Percentiles rank a stretch among this genome's conserved stretches.
phyloP scores from a whole-genome alignment of 2,888 invertebrate genomes.

The Drosophila phalerata region DNA sequence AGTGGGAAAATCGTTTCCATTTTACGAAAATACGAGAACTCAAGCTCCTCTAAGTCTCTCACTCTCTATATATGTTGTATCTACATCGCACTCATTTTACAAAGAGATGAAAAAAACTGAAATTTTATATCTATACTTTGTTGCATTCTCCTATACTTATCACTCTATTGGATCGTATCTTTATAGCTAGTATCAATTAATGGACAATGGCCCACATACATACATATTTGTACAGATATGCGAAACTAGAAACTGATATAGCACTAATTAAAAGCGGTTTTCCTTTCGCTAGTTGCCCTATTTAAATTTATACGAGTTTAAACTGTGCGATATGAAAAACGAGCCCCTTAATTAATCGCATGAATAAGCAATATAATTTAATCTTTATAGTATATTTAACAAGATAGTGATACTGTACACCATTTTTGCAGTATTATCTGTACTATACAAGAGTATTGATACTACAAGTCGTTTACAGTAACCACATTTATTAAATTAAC shows the following conservation, averaged over 20 bases:
- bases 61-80: not conserved
- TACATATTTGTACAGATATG: constrained; percentile 3
- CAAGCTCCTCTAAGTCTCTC: not conserved
- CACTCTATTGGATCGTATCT: constrained; percentile 12
- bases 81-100: not conserved
- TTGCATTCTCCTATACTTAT: constrained; percentile 5
- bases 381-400: not conserved
- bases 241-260: constrained; percentile 11
- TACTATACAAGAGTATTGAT: no score
- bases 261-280: constrained; percentile 11
- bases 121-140: constrained; percentile 1
- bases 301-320: not conserved
- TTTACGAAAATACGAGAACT: not conserved
- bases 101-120: not conserved
- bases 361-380: not conserved
- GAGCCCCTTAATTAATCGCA: constrained; percentile 16
- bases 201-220: no score
- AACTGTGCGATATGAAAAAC: constrained; percentile 13
- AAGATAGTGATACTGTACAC: not conserved
- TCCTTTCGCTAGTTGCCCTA: not conserved
- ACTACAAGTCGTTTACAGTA: not conserved
- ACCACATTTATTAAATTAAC: not conserved
- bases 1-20: not conserved
- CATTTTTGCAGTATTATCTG: not conserved
- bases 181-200: not conserved